These are phyloP conservation scores for Heliangelus exortis DNA, from an alignment of 2,797 vertebrate species.

Conservation along the genomic window DNA sequence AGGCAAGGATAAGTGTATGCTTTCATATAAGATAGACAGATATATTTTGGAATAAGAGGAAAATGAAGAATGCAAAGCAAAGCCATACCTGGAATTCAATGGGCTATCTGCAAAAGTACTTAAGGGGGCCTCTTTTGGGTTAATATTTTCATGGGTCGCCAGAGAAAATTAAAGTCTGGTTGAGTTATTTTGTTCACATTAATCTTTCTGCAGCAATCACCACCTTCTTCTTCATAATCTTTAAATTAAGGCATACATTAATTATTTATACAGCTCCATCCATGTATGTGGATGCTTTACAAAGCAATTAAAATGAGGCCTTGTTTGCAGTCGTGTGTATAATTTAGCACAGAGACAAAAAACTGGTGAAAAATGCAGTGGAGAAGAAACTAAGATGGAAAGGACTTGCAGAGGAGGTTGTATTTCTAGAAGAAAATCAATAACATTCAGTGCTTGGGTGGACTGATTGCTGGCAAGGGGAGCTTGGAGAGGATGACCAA, in stretches of 20 bases:
- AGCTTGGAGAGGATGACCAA: background rate
- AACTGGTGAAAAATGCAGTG: background rate
- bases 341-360: background rate
- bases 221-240: conserved; percentile 58
- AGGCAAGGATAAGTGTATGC: background rate
- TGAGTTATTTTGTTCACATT: conserved; percentile 41
- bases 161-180: conserved; percentile 45
- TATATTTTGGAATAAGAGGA: background rate
- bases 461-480: background rate
- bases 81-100: conserved; percentile 45
- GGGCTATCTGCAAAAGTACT: conserved; percentile 48
- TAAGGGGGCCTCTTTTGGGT: conserved; percentile 41
- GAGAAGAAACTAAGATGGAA: background rate
- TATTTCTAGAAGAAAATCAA: background rate
- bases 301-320: conserved; percentile 24
- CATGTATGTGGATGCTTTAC: background rate
- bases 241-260: conserved; percentile 53
- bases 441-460: background rate
- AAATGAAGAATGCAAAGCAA: conserved; percentile 5
- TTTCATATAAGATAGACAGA: background rate
- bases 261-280: conserved; percentile 49
- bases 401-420: background rate
- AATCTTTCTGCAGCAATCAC: conserved; percentile 40
- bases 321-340: background rate
- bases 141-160: conserved; percentile 38